These are phyloP conservation scores for Bubalus kerabau DNA, from an alignment of 2,113 vertebrate genomes.

Conservation along the genomic window DNA sequence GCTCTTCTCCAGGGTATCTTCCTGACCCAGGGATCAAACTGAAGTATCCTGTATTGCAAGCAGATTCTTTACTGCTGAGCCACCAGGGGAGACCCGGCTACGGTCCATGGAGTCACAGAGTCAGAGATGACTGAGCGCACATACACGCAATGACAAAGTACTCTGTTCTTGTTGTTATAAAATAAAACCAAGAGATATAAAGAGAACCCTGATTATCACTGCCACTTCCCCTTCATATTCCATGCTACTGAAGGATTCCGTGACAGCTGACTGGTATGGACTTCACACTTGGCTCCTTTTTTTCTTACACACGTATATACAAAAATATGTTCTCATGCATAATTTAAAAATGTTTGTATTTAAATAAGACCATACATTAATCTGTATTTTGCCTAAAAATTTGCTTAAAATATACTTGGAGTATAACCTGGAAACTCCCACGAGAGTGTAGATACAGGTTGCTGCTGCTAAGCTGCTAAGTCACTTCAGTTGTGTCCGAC, in stretches of 20 bases:
- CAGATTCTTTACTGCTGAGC: not conserved
- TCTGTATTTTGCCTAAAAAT: not conserved
- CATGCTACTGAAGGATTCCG: not conserved
- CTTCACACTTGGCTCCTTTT: not conserved
- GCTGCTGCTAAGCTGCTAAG: too few species aligned
- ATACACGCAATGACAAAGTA: not conserved
- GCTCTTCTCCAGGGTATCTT: not conserved
- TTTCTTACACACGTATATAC: not conserved
- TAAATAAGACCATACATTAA: not conserved
- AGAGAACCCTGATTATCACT: not conserved
- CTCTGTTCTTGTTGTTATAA: not conserved
- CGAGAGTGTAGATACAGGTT: not conserved
- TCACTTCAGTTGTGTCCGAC: too few species aligned
- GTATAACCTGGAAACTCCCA: not conserved
- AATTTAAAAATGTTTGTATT: not conserved
- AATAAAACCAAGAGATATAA: not conserved
- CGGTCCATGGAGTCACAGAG: not conserved
- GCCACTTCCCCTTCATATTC: not conserved
- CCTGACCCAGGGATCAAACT: not conserved
- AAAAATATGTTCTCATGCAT: not conserved
- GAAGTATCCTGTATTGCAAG: not conserved
- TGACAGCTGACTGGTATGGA: not conserved
- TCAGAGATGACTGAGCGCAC: not conserved
- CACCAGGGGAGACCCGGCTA: not conserved
- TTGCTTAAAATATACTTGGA: not conserved